phyloP scores from a whole-genome alignment of 2,888 invertebrate species.

The Epistrophe eligans region DNA sequence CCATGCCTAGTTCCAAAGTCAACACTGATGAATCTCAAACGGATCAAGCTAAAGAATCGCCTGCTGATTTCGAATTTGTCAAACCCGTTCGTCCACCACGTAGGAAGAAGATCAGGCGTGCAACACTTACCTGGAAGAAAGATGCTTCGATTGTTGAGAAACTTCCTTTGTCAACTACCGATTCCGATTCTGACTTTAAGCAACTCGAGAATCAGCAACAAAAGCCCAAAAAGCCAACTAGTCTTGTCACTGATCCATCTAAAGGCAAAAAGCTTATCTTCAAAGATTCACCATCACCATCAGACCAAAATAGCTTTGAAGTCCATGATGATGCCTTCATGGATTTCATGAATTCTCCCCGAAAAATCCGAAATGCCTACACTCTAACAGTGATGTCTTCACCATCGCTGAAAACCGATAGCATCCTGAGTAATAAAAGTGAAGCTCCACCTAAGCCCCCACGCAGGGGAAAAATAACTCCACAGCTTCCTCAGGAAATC shows the following conservation, averaged over 20 bases:
- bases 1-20: constrained; percentile 76
- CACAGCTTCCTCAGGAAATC: constrained; percentile 12
- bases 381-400: constrained; percentile 80
- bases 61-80: constrained; percentile 77
- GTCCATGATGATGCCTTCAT: constrained; percentile 65
- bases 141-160: constrained; percentile 79
- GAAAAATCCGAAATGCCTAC: constrained; percentile 80
- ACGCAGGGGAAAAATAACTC: neutral
- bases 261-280: constrained; percentile 39
- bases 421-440: constrained; percentile 49
- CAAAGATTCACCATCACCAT: neutral
- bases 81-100: constrained; percentile 79
- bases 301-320: constrained; percentile 31
- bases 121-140: constrained; percentile 79
- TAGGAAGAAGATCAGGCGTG: constrained; percentile 80
- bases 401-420: constrained; percentile 79
- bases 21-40: constrained; percentile 76
- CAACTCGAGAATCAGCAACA: constrained; percentile 11
- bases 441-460: constrained; percentile 47
- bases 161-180: constrained; percentile 79
- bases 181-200: constrained; percentile 80
- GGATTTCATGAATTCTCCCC: constrained; percentile 80
- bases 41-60: constrained; percentile 39
- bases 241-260: neutral
- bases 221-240: constrained; percentile 4